Conservation (phyloP, 1,140 invertebrate species). For the Diorhabda carinulata region DNA sequence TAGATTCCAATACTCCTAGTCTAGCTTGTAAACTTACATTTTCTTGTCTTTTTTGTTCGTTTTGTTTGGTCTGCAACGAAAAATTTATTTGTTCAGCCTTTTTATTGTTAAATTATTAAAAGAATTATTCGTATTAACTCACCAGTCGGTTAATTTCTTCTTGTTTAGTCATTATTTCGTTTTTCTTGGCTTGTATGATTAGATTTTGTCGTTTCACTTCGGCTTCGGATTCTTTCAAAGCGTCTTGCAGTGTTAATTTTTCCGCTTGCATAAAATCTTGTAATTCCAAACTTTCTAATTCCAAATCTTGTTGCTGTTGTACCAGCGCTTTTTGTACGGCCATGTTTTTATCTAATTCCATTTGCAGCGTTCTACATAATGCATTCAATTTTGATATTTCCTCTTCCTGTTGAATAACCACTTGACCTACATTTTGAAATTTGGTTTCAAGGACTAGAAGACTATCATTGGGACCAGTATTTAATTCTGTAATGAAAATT, state of each 20-base stretch:
- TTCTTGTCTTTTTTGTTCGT: slow-evolving; percentile 73
- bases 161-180: slow-evolving; percentile 57
- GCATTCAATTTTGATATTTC: slow-evolving; percentile 68
- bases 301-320: slow-evolving; percentile 67
- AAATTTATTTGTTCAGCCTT: too few species aligned
- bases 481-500: background rate
- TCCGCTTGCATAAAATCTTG: slow-evolving; percentile 76
- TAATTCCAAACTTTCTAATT: slow-evolving; percentile 67
- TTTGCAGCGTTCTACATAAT: slow-evolving; percentile 62
- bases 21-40: slow-evolving; percentile 63
- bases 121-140: background rate
- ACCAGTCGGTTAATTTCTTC: slow-evolving; percentile 73
- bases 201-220: slow-evolving; percentile 57
- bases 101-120: too few species aligned
- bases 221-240: slow-evolving; percentile 68
- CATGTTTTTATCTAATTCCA: slow-evolving; percentile 63
- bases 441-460: slow-evolving; percentile 70
- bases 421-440: slow-evolving; percentile 68
- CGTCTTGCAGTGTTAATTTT: slow-evolving; percentile 66
- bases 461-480: slow-evolving; percentile 57
- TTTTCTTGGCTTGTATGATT: slow-evolving; percentile 53
- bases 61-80: slow-evolving; percentile 54
- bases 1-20: slow-evolving; percentile 59
- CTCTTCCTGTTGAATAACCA: slow-evolving; percentile 68
- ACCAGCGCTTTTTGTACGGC: slow-evolving; percentile 61